These are phyloP conservation scores for Cyphomyrus discorhynchus DNA, from an alignment of 2,113 vertebrate species.

Conservation along the genomic window DNA sequence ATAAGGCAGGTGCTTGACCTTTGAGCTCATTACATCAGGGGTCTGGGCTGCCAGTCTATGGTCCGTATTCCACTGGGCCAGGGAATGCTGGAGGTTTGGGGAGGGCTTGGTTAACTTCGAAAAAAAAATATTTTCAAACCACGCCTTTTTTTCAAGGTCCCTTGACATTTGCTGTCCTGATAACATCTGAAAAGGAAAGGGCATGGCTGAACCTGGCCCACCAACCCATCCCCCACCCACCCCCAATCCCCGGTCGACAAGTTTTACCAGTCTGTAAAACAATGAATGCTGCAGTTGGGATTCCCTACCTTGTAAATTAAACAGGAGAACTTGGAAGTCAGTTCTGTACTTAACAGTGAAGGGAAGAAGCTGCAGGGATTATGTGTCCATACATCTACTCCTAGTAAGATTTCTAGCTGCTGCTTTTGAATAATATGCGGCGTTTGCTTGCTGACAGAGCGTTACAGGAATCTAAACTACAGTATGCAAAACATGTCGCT, in stretches of 20 bases:
- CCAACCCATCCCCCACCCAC: neutral
- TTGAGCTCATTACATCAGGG: neutral
- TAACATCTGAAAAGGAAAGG: neutral
- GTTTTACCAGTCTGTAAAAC: neutral
- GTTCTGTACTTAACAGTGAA: neutral
- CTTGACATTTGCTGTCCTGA: neutral
- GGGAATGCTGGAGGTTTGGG: neutral
- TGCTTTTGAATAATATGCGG: neutral
- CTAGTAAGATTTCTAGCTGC: neutral
- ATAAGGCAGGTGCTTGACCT: neutral
- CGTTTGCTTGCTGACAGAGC: neutral
- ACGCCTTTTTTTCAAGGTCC: neutral
- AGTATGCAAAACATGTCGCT: neutral
- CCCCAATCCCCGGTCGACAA: neutral
- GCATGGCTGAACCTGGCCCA: neutral
- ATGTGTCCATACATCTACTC: neutral
- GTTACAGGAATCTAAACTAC: neutral
- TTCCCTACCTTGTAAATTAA: neutral
- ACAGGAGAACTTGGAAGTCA: neutral
- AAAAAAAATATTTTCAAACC: neutral
- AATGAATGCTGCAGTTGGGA: neutral
- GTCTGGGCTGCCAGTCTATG: neutral
- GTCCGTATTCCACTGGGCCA: neutral
- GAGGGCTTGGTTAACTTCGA: neutral
- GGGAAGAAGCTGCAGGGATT: neutral